A percentile compares a stretch with the other conserved stretches of the same genome.
Conservation (phyloP, 2,888 invertebrate genomes). For the Phyllotreta cruciferae region DNA sequence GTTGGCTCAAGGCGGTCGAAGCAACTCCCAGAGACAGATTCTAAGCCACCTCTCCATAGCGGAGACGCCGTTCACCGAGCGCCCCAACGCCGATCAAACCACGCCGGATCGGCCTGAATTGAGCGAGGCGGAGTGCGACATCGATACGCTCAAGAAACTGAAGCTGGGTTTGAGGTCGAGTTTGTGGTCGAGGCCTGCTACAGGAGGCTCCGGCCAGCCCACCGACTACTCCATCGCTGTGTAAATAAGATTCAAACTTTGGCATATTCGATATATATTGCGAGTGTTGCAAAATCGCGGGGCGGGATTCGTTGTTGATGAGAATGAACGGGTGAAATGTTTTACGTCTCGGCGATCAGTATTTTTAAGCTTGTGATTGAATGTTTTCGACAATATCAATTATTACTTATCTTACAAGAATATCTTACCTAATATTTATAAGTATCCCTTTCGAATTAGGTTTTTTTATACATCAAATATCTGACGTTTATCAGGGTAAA, state of each 20-base stretch:
- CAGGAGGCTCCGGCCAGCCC: constrained; percentile 61
- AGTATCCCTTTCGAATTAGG: too few species aligned
- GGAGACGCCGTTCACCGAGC: constrained; percentile 64
- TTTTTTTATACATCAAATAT: background rate
- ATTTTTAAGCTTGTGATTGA: too few species aligned
- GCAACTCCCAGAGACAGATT: constrained; percentile 65
- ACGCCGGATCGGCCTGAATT: constrained; percentile 67
- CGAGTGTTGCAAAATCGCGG: background rate
- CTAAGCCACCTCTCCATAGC: constrained; percentile 69
- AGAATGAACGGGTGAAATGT: background rate
- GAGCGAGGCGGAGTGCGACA: constrained; percentile 76
- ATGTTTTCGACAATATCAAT: too few species aligned
- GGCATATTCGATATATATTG: constrained; percentile 20
- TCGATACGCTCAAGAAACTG: constrained; percentile 75
- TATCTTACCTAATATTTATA: too few species aligned
- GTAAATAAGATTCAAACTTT: constrained; percentile 57
- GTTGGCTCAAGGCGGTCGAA: constrained; percentile 58
- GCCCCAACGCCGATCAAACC: constrained; percentile 54
- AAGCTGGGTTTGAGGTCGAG: constrained; percentile 74
- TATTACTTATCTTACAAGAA: too few species aligned
- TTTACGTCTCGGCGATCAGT: constrained; percentile 18
- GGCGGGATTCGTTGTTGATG: too few species aligned
- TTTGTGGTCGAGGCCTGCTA: constrained; percentile 70
- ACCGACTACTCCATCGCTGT: constrained; percentile 80
- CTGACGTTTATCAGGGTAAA: background rate